Evolutionary conservation across 53 echinoderm and acorn worm species (phyloP).

Genomic region (Apostichopus leukothele): DNA sequence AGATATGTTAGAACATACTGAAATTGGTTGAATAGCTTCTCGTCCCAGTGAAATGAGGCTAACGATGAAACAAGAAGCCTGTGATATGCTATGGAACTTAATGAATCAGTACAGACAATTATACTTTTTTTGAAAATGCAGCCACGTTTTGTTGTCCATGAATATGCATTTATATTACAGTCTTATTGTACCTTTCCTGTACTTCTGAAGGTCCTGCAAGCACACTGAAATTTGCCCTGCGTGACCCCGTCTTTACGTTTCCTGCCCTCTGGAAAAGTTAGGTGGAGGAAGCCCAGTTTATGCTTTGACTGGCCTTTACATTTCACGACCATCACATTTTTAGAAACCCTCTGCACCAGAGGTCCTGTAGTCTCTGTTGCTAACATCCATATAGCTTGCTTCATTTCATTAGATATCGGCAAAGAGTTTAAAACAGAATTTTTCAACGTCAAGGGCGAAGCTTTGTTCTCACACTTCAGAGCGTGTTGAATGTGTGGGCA

Average conservation of each 20-base stretch:
- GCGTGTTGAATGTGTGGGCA: constrained; percentile 77
- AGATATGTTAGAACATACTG: too few species aligned
- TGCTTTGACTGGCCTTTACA: constrained; percentile 84
- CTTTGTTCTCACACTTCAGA: constrained; percentile 75
- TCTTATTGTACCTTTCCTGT: constrained; percentile 4
- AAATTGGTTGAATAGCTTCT: too few species aligned
- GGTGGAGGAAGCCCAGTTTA: constrained; percentile 87
- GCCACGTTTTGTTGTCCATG: too few species aligned
- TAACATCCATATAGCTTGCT: constrained; percentile 93
- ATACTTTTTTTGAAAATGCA: too few species aligned
- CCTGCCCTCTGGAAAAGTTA: constrained; percentile 77
- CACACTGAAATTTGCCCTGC: constrained; percentile 78
- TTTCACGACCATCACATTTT: constrained; percentile 95
- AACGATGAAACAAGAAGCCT: too few species aligned
- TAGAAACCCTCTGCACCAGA: constrained; percentile 88
- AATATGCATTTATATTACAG: background rate
- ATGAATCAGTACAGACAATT: too few species aligned
- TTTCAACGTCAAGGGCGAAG: constrained; percentile 84
- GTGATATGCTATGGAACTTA: too few species aligned
- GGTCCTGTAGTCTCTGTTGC: constrained; percentile 98
- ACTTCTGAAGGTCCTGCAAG: constrained; percentile 76
- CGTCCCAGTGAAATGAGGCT: too few species aligned
- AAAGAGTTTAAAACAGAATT: constrained; percentile 86
- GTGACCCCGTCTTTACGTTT: constrained; percentile 64
- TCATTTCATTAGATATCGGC: constrained; percentile 88